Evolutionary conservation across 2,113 vertebrate genomes (phyloP).

Genomic region (Benthochromis sp.): DNA sequence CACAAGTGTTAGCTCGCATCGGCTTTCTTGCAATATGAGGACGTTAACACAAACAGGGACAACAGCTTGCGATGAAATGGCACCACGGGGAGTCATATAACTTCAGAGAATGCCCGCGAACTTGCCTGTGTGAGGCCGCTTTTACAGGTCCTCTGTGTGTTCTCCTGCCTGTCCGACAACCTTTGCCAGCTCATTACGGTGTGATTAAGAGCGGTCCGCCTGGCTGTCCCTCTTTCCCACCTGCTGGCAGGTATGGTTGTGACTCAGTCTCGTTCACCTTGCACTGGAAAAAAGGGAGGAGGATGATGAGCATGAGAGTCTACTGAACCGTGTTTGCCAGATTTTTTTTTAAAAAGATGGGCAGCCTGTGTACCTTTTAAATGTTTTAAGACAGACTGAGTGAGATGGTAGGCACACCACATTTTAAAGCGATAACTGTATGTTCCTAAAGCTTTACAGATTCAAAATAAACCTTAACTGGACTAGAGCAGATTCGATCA

Average conservation of each 20-base stretch:
- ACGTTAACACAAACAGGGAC: conserved; percentile 36
- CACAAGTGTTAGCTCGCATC: not conserved
- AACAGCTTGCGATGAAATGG: conserved; percentile 54
- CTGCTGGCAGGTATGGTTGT: conserved; percentile 22
- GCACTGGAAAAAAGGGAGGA: not conserved
- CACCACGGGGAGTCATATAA: conserved; percentile 49
- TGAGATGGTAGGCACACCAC: not conserved
- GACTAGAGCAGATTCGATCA: not conserved
- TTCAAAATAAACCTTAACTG: not conserved
- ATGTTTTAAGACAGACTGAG: not conserved
- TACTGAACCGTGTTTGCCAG: not conserved
- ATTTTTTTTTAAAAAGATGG: fast-evolving
- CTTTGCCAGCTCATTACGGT: conserved; percentile 57
- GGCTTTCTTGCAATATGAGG: conserved; percentile 9
- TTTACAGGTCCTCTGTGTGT: conserved; percentile 63
- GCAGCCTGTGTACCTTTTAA: not conserved
- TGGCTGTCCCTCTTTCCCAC: conserved; percentile 22
- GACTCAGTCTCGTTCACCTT: conserved; percentile 36
- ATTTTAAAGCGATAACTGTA: not conserved
- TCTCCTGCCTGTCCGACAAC: conserved; percentile 53
- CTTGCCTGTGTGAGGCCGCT: conserved; percentile 32
- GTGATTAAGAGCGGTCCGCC: conserved; percentile 55
- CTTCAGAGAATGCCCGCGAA: conserved; percentile 37
- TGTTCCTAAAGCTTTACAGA: not conserved
- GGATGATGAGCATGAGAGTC: not conserved